phyloP scores from a whole-genome alignment of 1,140 invertebrate species.

The Euwallacea similis region DNA sequence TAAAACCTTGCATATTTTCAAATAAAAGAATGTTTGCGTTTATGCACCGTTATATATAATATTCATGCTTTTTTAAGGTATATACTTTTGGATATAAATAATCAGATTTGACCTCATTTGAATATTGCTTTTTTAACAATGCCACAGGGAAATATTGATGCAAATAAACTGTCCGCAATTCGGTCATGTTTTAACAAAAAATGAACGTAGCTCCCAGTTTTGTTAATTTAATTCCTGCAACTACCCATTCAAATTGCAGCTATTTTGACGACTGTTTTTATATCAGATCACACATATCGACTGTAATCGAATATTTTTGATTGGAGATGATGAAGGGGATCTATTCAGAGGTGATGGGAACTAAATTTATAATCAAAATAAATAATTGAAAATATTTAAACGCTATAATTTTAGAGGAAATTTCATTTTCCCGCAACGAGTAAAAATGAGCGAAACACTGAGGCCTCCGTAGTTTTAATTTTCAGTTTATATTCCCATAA shows the following conservation, averaged over 20 bases:
- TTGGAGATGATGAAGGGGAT: too few relatives aligned
- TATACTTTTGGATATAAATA: not conserved
- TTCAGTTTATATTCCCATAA: too few relatives aligned
- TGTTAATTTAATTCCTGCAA: constrained; percentile 5
- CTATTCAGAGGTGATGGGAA: too few relatives aligned
- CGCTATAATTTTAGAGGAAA: too few relatives aligned
- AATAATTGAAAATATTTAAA: too few relatives aligned
- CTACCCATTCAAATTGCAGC: not conserved
- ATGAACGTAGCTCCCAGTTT: not conserved
- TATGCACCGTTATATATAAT: not conserved
- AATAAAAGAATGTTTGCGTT: not conserved
- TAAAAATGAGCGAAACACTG: too few relatives aligned
- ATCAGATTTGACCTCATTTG: constrained; percentile 2
- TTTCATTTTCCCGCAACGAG: too few relatives aligned
- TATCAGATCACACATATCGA: too few relatives aligned
- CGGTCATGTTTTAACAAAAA: constrained; percentile 2
- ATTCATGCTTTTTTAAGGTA: too few relatives aligned
- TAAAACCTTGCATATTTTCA: not conserved
- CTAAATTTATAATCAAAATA: too few relatives aligned
- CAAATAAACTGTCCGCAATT: not conserved
- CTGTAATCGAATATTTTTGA: too few relatives aligned
- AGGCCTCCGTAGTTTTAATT: too few relatives aligned
- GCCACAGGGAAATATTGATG: not conserved
- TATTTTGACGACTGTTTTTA: not conserved
- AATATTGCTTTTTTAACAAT: constrained; percentile 6